These are phyloP conservation scores for Sarcophaga caerulescens DNA, from an alignment of 2,888 invertebrate genomes.

Conservation along the genomic window DNA sequence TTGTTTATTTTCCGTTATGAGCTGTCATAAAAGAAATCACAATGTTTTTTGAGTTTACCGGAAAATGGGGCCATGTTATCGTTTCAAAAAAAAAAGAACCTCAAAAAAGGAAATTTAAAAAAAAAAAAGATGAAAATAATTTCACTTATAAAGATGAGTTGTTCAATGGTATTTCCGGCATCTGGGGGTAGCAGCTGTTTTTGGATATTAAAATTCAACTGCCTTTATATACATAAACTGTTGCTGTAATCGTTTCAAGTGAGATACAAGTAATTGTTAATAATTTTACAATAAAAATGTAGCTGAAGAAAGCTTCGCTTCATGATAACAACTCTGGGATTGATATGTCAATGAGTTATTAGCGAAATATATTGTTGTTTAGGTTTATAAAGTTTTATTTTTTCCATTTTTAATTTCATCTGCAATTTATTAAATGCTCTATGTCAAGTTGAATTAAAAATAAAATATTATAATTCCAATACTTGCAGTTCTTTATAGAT, in stretches of 20 bases:
- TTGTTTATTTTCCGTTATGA: slow-evolving; percentile 33
- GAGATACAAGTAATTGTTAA: neutral
- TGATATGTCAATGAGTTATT: too few relatives aligned
- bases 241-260: too few relatives aligned
- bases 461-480: too few relatives aligned
- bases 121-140: neutral
- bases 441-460: too few relatives aligned
- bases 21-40: slow-evolving; percentile 31
- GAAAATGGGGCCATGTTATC: neutral
- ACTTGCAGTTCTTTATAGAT: too few relatives aligned
- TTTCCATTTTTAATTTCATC: too few relatives aligned
- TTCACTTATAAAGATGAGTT: neutral
- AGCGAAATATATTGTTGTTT: too few relatives aligned
- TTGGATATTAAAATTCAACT: neutral
- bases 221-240: neutral
- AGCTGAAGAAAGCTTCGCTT: too few relatives aligned
- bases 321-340: too few relatives aligned
- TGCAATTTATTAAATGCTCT: too few relatives aligned
- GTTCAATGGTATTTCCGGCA: slow-evolving; percentile 5
- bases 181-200: too few relatives aligned
- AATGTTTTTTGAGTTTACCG: slow-evolving; percentile 21
- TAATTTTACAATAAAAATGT: neutral
- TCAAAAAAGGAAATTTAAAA: neutral
- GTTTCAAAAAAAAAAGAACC: neutral
- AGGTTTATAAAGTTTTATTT: too few relatives aligned